Evolutionary conservation across 2,888 invertebrate species (phyloP), one percentile per base, ranked within the genome.

Genomic region (Lepidochrysops patricia): DNA sequence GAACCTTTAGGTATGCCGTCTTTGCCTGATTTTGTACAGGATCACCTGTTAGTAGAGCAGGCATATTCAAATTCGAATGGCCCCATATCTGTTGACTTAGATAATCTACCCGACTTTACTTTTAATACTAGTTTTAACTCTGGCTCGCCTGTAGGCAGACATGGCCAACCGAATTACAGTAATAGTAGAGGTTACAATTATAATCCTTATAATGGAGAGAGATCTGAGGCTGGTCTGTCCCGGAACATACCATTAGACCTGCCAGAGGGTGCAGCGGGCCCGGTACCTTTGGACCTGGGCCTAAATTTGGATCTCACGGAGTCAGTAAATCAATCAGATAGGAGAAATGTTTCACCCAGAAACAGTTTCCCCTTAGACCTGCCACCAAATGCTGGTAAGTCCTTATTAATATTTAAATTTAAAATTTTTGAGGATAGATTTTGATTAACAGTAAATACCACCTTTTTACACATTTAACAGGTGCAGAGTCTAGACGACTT

Each of bases 11-110:
- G 89, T 59, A 87, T 93, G 68, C 93, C 94, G 1, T 93, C 93
- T 6, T 77, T 96, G 67, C 96, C 96, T 0, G 96, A 96, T 77
- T 96, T 96, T 83, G 96, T 97, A 58, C 96, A 96, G 77, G 96
- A 96, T 80, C 96, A 96, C 80, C 91, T 96, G 79, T 91, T 96
- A 68, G 93, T 96, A 37, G 95, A 95, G 74, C 94, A 95, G 70
- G 93, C 93, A 64, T 94, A 93, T 77, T 84, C 94, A 70, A 90
- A 90, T 70, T 86, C 90, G 49, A 83, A 87, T 67, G 82, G 85
- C 29, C 89, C 88, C 52, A 85, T 90, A 69, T 89, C 91, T 52
- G 87, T 91, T 54, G 92, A 93, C 70, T 80, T 92, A 66, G 92
- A 92, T 70, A 93, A 93, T 81, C 84, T 93, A 66, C 93, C 94